Base-by-base conservation (phyloP, 2,888 invertebrate genomes). In the Phalera bucephala region DNA sequence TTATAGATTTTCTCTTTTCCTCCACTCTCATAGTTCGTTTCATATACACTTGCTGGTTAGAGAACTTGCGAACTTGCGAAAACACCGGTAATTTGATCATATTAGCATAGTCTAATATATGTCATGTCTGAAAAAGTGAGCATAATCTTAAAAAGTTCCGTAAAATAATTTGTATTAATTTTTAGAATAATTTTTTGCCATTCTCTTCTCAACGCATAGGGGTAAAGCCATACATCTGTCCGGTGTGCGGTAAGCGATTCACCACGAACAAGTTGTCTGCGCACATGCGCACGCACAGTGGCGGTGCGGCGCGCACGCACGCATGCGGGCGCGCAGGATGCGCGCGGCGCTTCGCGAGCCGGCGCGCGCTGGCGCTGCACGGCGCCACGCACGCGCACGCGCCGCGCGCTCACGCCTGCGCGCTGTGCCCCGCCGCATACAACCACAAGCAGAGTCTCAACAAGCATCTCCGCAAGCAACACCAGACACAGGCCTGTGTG, bases 221-320 rank as follows among this genome's bases (percentile, higher is more conserved):
- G 3, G 78, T 61, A 20, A 71, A 81, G 41, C 84, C 83, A 1
- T 85, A 83, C 66, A 69, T 85, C 45, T 85, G 85, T 34, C 64
- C 72, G 1, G 56, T 75, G 10, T 85, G 85, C 61, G 84, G 84
- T 34, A 66, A 64, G 43, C 72, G 64, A 12, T 85, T 84, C 71
- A 65, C 77, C 0, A 82, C 79, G 4, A 84, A 85, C 75, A 85
- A 82, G 64, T 55, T 85, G 33, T 47, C 76, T 0, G 65, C 60
- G n/a, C 85, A 85, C 66, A 43, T 76, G 64, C 42, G 57, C 25
- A 51, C 63, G 17, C 79, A 74, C 64, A 3, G 9, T 47, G 27
- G 50, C 46, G 22, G 49, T 48, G 33, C 61, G 62, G 15, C 48
- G 17, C 17, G 17, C 3, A 5, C 17, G 3, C 5, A 3, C 17